Conservation (phyloP, 37 sponge, comb jelly and placozoan genomes). For the Halichondria panicea region DNA sequence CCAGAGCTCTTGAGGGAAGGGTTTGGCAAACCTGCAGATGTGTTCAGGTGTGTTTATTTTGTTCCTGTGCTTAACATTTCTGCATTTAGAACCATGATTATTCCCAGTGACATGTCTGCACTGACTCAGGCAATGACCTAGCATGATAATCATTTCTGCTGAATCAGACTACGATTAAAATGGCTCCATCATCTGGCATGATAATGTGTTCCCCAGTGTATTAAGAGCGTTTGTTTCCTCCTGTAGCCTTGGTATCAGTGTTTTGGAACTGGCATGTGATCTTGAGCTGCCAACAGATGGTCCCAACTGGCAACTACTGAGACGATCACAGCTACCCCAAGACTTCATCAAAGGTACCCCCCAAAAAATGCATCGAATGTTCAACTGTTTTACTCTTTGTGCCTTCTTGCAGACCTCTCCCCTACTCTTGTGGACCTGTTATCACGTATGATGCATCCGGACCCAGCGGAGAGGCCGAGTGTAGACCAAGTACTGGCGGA, state of each 20-base stretch:
- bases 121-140: no score
- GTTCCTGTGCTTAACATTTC: neutral
- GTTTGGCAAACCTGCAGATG: conserved; percentile 80
- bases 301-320: conserved; percentile 68
- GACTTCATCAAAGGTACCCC: conserved; percentile 38
- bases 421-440: conserved; percentile 7
- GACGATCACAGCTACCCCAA: conserved; percentile 65
- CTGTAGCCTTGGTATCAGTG: conserved; percentile 77
- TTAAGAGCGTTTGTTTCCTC: neutral
- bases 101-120: no score
- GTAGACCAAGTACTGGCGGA: conserved; percentile 17
- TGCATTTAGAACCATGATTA: neutral
- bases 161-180: neutral
- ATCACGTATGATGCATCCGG: conserved; percentile 49
- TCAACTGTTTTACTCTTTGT: neutral
- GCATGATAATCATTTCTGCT: no score
- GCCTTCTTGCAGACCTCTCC: conserved; percentile 31
- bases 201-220: no score
- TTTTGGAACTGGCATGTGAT: conserved; percentile 84
- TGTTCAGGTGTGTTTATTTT: conserved; percentile 67
- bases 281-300: conserved; percentile 73
- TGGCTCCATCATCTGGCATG: neutral
- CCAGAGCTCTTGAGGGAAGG: conserved; percentile 76
- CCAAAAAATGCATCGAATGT: no score
- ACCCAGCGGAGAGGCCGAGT: conserved; percentile 16